These are phyloP conservation scores for Mugil cephalus DNA, from an alignment of 2,113 vertebrate species.

Conservation along the genomic window DNA sequence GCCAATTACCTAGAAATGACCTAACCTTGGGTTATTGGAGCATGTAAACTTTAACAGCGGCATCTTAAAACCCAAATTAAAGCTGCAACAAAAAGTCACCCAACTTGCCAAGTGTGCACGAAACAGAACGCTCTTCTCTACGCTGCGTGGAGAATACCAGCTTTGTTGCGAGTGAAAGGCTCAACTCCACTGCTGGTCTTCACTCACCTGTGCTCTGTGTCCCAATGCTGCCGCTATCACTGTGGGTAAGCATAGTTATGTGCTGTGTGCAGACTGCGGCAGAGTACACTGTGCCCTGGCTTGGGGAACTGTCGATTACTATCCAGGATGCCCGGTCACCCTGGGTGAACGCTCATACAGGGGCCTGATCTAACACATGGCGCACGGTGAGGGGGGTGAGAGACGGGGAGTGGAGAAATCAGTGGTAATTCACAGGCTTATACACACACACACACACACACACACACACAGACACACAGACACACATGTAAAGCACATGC, in stretches of 20 bases:
- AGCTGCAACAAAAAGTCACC: slow-evolving; percentile 35
- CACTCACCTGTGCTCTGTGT: slow-evolving; percentile 85
- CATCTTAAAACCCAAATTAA: slow-evolving; percentile 40
- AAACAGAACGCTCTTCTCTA: slow-evolving; percentile 31
- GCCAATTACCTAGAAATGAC: slow-evolving; percentile 65
- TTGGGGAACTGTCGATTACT: slow-evolving; percentile 66
- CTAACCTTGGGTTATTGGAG: slow-evolving; percentile 58
- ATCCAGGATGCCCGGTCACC: slow-evolving; percentile 71
- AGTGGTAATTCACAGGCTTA: slow-evolving; percentile 24
- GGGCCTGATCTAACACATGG: slow-evolving; percentile 51
- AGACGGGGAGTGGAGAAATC: slow-evolving; percentile 2
- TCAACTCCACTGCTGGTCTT: slow-evolving; percentile 15
- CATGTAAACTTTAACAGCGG: slow-evolving; percentile 44
- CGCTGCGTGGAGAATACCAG: slow-evolving; percentile 3
- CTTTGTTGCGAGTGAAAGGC: neutral
- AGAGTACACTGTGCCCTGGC: slow-evolving; percentile 58
- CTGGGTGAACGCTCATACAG: slow-evolving; percentile 66
- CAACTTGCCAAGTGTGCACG: slow-evolving; percentile 27
- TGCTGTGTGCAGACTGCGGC: slow-evolving; percentile 37
- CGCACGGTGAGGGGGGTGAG: slow-evolving; percentile 27
- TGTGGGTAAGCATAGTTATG: slow-evolving; percentile 82
- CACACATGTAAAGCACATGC: slow-evolving; percentile 2
- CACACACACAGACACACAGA: neutral
- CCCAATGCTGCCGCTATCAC: slow-evolving; percentile 75
- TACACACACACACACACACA: slow-evolving; percentile 6